Evolutionary conservation across 2,888 invertebrate species (phyloP), one percentile per base, ranked within the genome.

Genomic region (Andricus curvator): DNA sequence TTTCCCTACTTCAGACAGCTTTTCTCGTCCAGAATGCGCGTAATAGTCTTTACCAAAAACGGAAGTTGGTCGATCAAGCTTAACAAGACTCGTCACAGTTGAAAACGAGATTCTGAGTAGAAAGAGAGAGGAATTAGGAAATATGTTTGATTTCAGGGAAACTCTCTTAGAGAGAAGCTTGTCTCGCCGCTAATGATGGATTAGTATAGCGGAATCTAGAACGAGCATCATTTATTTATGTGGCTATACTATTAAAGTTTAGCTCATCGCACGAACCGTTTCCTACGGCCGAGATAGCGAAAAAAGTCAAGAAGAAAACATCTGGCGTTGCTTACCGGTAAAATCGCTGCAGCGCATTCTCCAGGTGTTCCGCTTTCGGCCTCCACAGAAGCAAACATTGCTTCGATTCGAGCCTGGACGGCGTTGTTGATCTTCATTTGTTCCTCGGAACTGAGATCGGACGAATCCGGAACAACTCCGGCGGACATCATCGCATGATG

Each of bases 371-470:
- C 89, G 84, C 86, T 89, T 86, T 92, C 92, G 66, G 92, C 92
- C 82, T 92, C 92, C 79, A 92, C 92, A 51, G 92, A 92, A 65
- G 92, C 92, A 90, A 97, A 97, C 95, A 97, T 96, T 88, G 96
- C 95, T 91, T 97, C 97, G 92, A 98, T 97, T 88, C 96, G 95
- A 22, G 96, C 97, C 92, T 98, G 97, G 3, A 97, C 97, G 79
- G 96, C 96, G 88, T 97, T 97, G 87, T 94, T 95, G 56, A 94
- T 94, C 81, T 89, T 91, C 88, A 85, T 90, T 83, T 92, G 91
- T 68, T 91, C 91, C 41, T 94, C 86, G 1, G 85, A 86, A 44
- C 83, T 79, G 25, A 81, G 83, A 51, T 82, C 81, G 6, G 81
- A 82, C 20, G 82, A 82, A 33, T 81, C 51, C 13, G 80, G 80